Conservation (phyloP, 2,113 vertebrate genomes). For the Caracal caracal region DNA sequence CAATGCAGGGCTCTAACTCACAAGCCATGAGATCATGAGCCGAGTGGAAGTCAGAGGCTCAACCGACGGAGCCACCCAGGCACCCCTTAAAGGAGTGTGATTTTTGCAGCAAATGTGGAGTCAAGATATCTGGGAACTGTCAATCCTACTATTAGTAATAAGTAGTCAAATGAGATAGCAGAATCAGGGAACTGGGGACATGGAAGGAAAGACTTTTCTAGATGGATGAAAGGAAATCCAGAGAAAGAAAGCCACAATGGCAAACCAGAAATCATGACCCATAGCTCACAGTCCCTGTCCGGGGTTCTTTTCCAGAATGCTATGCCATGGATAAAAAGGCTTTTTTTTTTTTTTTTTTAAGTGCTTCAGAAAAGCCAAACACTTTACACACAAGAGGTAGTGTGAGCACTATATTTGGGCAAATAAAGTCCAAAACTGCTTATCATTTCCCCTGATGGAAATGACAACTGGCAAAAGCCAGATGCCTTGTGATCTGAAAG, state of each 20-base stretch:
- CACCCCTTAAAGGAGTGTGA: background rate
- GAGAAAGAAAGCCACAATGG: background rate
- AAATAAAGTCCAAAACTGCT: constrained; percentile 39
- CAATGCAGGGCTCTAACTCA: no score
- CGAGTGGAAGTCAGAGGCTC: no score
- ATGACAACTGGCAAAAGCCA: constrained; percentile 12
- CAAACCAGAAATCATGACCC: background rate
- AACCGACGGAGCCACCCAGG: no score
- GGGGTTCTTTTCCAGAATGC: background rate
- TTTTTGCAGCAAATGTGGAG: background rate
- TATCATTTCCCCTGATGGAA: constrained; percentile 34
- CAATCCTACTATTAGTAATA: background rate
- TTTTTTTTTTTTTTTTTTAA: background rate
- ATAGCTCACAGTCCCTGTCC: background rate
- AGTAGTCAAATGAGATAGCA: background rate
- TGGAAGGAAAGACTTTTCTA: background rate
- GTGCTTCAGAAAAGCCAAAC: constrained; percentile 21
- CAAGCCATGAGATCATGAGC: no score
- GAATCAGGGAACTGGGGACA: background rate
- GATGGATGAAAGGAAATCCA: background rate
- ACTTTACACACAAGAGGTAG: background rate
- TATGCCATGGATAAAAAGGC: background rate
- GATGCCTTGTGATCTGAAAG: constrained; percentile 22
- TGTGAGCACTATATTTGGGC: background rate
- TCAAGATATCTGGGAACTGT: background rate